Evolutionary conservation across 2,797 vertebrate genomes (phyloP), one percentile per base, ranked within the genome.

Genomic region (Microtus obscurus): DNA sequence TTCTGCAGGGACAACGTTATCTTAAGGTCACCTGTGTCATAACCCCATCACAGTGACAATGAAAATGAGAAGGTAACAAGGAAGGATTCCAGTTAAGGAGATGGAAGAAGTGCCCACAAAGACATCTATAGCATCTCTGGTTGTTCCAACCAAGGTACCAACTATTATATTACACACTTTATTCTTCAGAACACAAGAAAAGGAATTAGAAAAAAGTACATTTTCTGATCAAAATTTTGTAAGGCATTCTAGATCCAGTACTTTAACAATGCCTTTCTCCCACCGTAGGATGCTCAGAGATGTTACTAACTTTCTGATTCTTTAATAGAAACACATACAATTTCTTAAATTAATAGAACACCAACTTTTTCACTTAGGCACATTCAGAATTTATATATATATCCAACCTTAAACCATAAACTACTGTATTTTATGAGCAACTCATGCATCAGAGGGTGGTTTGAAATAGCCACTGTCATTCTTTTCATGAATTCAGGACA

Each of bases 301-400:
- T 29, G 87, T 97, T 80, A 73, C 51, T 31, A 65, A n/a, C 11
- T 23, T 71, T 82, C 63, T 86, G 63, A 92, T 69, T 65, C 71
- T 94, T n/a, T 77, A 79, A 87, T 76, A 19, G 40, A 37, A 82
- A 14, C 1, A 40, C 34, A 13, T 16, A 17, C 82, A 51, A 40
- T 81, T 83, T 40, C 11, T 11, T 56, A 74, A 74, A 87, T 92
- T 82, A 93, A 92, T 43, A 85, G 11, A 94, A 80, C 40, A 85
- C 8, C n/a, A 85, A 95, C 73, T 19, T 21, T 93, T 89, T n/a
- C 27, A 65, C 27, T 69, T 73, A 94, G 16, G 88, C 3, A 67
- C 6, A 40, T 31, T 79, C 79, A 23, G 19, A 31, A 89, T 31
- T 71, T 14, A 53, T 53, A 53, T 53, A 53, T 53, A 16, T 53